Conservation (phyloP, 2,113 vertebrate genomes). For the Parotia lawesii region DNA sequence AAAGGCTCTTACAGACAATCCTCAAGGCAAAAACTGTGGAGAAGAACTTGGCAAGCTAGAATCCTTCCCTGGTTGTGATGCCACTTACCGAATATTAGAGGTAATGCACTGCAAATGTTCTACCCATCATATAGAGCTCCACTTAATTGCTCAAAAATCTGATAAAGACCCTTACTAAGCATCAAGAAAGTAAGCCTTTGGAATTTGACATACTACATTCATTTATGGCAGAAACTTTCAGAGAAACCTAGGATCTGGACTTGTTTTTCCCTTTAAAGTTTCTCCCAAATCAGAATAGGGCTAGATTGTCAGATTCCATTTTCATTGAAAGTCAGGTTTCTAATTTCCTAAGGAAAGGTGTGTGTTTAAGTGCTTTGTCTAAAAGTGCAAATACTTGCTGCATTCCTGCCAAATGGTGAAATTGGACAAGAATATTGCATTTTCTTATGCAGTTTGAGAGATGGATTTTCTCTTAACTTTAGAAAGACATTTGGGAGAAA, state of each 20-base stretch:
- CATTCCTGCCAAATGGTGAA: neutral
- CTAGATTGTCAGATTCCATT: neutral
- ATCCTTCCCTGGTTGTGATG: conserved; percentile 80
- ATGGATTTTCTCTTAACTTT: neutral
- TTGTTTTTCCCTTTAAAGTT: neutral
- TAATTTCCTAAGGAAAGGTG: neutral
- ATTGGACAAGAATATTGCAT: neutral
- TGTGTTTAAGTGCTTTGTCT: neutral
- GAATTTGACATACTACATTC: neutral
- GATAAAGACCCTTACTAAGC: neutral
- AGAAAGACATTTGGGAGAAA: neutral
- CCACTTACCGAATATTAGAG: conserved; percentile 87
- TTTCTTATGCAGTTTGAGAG: neutral
- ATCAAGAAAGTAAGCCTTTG: neutral
- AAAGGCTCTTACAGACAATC: neutral
- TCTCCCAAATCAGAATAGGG: neutral
- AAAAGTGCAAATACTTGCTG: neutral
- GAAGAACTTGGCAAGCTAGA: neutral
- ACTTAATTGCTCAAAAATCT: neutral
- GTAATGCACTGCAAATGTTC: conserved; percentile 57
- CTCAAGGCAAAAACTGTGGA: neutral
- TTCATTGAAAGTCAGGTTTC: neutral
- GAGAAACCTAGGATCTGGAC: neutral
- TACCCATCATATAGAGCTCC: neutral
- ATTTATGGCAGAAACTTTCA: neutral